Base-by-base conservation (phyloP, 2,113 vertebrate species). In the Bufo gargarizans region DNA sequence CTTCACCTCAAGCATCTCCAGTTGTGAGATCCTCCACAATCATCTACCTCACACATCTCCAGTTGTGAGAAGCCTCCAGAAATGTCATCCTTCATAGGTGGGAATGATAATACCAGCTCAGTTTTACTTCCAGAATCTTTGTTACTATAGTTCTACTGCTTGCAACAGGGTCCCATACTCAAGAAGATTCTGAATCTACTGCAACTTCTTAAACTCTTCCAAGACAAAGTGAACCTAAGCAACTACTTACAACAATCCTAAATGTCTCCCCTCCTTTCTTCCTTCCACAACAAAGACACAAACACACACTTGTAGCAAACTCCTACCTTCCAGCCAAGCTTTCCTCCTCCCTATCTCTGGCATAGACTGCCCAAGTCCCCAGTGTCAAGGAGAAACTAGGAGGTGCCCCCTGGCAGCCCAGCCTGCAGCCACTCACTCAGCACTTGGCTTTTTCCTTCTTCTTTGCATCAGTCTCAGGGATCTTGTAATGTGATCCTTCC, bases 401-500 rank as follows among this genome's bases (percentile, higher is more conserved):
- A 63, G 19, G 49, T 71, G 61, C 77, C 86, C 86, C 85, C 47
- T 22, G 59, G 49, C 76, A 65, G 76, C 61, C 43, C 85, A 61
- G 45, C 58, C 72, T 53, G 47, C 61, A 47, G 63, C 78, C 61
- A n/a, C 78, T 63, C 45, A 49, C 82, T 59, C 22, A 84, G 58
- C 77, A 22, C 67, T 69, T 53, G 67, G 55, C 55, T 65, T 20
- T 45, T 90, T 83, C 86, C 77, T 87, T 90, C 86, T 77, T 89
- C 90, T 88, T 77, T 85, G 65, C 53, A 92, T 92, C 93, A 89
- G 92, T 91, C 90, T 84, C 91, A 89, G 91, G 79, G 94, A 91
- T 91, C 94, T 81, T 93, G 94, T 94, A 95, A 94, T 82, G 92
- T 89, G 94, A 95, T 94, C 93, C 93, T 90, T 67, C 88, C 93